phyloP scores from a whole-genome alignment of 2,113 vertebrate genomes.

The Hippocampus zosterae region DNA sequence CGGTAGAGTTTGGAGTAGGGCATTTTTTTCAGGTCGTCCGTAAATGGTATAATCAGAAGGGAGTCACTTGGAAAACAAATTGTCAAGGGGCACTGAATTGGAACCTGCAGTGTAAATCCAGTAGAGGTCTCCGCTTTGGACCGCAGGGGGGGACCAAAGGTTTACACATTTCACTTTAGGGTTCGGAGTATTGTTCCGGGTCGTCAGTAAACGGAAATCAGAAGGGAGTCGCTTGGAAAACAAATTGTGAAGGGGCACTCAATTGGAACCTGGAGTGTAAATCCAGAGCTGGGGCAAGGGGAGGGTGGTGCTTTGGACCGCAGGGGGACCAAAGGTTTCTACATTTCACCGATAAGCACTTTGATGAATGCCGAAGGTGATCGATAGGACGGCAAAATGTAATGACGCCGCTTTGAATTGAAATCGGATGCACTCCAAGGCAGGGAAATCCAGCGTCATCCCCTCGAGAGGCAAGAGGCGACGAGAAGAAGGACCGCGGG shows the following conservation, averaged over 20 bases:
- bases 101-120: conserved; percentile 1
- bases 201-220: not conserved
- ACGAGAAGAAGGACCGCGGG: not conserved
- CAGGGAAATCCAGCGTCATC: conserved; percentile 34
- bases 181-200: no score
- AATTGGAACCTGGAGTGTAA: not conserved
- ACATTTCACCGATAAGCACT: conserved; percentile 3
- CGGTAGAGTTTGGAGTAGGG: no score
- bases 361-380: conserved; percentile 43
- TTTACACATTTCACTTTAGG: no score
- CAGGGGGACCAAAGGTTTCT: not conserved
- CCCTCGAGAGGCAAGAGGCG: conserved; percentile 6
- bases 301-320: conserved; percentile 3
- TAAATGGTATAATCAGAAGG: not conserved
- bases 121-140: not conserved
- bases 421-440: conserved; percentile 16
- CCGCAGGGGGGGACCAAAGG: no score
- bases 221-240: not conserved
- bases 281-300: not conserved
- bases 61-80: not conserved
- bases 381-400: conserved; percentile 41
- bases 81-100: not conserved
- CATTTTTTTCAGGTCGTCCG: no score
- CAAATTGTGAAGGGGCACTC: not conserved
- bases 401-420: conserved; percentile 40